Evolutionary conservation across 1,140 invertebrate genomes (phyloP).

Genomic region (Branchinecta lynchi): DNA sequence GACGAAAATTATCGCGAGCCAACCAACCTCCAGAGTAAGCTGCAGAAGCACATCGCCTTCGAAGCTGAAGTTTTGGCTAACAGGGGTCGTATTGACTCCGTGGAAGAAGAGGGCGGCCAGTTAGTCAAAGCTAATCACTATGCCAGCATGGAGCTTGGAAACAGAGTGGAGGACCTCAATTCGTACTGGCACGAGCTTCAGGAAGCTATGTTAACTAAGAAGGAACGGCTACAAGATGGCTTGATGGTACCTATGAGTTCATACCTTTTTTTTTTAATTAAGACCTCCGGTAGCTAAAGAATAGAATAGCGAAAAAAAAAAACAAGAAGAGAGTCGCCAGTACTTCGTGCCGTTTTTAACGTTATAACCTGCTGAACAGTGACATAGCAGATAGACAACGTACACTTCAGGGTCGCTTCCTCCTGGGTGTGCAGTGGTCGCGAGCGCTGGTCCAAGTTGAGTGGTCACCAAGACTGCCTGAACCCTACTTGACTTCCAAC

Average conservation of each 20-base stretch:
- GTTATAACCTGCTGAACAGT: too few relatives aligned
- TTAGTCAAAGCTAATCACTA: conserved; percentile 75
- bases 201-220: conserved; percentile 59
- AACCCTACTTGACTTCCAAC: too few relatives aligned
- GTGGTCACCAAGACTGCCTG: too few relatives aligned
- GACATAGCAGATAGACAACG: too few relatives aligned
- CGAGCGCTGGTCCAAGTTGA: too few relatives aligned
- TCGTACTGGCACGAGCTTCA: conserved; percentile 65
- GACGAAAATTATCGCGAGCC: conserved; percentile 86
- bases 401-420: too few relatives aligned
- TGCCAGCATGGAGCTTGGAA: conserved; percentile 66
- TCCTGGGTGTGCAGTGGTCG: too few relatives aligned
- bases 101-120: conserved; percentile 65
- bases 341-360: too few relatives aligned
- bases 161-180: conserved; percentile 63
- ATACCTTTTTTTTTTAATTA: not conserved
- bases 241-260: conserved; percentile 40
- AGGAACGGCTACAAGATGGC: conserved; percentile 76
- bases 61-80: conserved; percentile 89
- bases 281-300: too few relatives aligned
- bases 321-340: too few relatives aligned
- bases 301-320: too few relatives aligned
- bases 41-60: conserved; percentile 90
- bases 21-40: conserved; percentile 86
- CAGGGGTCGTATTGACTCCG: conserved; percentile 60